phyloP scores from a whole-genome alignment of 2,113 vertebrate genomes.

The Orycteropus afer region DNA sequence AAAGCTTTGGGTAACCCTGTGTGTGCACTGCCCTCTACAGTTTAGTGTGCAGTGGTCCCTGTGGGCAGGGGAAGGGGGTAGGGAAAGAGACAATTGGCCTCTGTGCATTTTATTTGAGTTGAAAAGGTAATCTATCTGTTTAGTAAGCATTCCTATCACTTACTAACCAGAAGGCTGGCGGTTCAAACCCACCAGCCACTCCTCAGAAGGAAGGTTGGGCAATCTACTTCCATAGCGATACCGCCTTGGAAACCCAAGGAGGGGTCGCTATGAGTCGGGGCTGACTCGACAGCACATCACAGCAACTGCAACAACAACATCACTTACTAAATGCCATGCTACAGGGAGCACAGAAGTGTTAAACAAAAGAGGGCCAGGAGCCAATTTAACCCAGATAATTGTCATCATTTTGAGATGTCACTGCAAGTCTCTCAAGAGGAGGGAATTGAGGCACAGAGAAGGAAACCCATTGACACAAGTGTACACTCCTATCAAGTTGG shows the following conservation, averaged over 20 bases:
- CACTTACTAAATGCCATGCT: background rate
- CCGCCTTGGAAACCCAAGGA: too few relatives aligned
- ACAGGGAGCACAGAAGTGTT: background rate
- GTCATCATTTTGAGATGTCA: background rate
- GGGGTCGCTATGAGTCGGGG: too few relatives aligned
- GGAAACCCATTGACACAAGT: too few relatives aligned
- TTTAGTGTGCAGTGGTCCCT: background rate
- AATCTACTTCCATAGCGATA: too few relatives aligned
- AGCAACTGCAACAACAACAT: too few relatives aligned
- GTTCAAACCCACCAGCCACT: too few relatives aligned
- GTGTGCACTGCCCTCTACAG: background rate
- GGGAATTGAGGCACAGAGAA: background rate
- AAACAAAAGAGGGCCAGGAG: background rate
- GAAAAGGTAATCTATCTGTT: background rate
- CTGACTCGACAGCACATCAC: too few relatives aligned
- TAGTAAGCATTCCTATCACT: background rate
- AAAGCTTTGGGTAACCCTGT: background rate
- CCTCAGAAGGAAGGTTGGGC: too few relatives aligned
- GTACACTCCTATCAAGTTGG: background rate
- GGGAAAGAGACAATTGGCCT: background rate
- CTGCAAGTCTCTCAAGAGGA: background rate
- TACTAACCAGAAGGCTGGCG: too few relatives aligned
- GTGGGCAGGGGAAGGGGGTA: too few relatives aligned
- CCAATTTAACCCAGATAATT: background rate
- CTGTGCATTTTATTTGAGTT: background rate